Evolutionary conservation across 1,140 invertebrate species (phyloP).

Genomic region (Drosophila tristis): DNA sequence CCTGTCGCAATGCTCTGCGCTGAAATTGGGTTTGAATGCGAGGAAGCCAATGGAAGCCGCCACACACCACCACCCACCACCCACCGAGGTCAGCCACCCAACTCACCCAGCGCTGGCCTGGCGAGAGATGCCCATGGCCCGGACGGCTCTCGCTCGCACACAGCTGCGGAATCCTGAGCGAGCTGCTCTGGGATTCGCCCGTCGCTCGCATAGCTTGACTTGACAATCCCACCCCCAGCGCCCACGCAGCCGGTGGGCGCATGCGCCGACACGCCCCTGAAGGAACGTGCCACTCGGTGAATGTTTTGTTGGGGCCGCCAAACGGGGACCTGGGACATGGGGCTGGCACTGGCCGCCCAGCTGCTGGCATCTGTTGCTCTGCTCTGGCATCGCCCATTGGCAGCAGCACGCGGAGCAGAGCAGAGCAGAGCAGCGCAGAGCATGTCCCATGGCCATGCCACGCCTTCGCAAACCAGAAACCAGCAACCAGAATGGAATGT

Average conservation of each 20-base stretch:
- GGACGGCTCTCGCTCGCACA: conserved; percentile 63
- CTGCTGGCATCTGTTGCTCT: conserved; percentile 57
- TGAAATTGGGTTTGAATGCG: conserved; percentile 70
- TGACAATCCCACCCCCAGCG: conserved; percentile 55
- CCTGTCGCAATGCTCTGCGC: conserved; percentile 73
- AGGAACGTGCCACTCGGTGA: background rate
- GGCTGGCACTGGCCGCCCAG: conserved; percentile 17
- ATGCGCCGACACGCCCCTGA: conserved; percentile 74
- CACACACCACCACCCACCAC: conserved; percentile 26
- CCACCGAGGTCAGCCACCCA: conserved; percentile 11
- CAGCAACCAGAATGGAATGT: conserved; percentile 65
- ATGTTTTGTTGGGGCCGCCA: conserved; percentile 2
- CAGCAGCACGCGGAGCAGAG: background rate
- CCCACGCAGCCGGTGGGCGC: conserved; percentile 51
- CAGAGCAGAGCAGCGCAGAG: no score
- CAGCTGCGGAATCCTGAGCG: conserved; percentile 64
- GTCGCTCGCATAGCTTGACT: conserved; percentile 44
- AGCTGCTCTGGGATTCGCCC: conserved; percentile 60
- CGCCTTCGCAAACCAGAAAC: conserved; percentile 46
- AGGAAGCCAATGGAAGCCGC: conserved; percentile 68
- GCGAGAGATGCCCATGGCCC: conserved; percentile 29
- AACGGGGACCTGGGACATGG: background rate
- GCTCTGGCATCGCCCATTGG: conserved; percentile 58
- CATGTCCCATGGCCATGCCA: conserved; percentile 29
- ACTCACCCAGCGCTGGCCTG: conserved; percentile 10